A percentile compares a stretch with the other conserved stretches of the same genome.
These are phyloP conservation scores for Myanophis thanlyinensis DNA, from an alignment of 2,113 vertebrate species.

Conservation along the genomic window DNA sequence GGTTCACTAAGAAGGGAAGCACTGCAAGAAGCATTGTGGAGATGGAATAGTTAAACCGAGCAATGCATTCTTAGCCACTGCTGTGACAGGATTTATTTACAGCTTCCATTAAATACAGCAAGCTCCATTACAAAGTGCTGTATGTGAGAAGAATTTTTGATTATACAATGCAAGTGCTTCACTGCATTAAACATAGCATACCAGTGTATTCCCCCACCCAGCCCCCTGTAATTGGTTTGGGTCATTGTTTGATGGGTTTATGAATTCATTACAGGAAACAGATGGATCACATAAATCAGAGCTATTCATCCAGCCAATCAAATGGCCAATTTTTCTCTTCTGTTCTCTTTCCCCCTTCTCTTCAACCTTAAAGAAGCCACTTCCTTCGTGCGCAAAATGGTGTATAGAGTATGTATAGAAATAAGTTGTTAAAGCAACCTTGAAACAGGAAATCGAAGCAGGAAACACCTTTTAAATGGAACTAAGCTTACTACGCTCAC, in stretches of 20 bases:
- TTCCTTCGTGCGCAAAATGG: constrained; percentile 48
- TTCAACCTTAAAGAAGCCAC: constrained; percentile 59
- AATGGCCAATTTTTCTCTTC: constrained; percentile 39
- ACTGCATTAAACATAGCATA: constrained; percentile 61
- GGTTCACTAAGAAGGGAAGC: constrained; percentile 19
- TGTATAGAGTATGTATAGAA: neutral
- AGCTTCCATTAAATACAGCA: constrained; percentile 71
- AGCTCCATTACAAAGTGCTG: constrained; percentile 74
- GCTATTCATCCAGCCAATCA: constrained; percentile 70
- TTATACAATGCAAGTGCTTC: constrained; percentile 74
- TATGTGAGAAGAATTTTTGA: constrained; percentile 81
- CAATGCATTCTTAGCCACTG: constrained; percentile 66
- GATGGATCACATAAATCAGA: constrained; percentile 70
- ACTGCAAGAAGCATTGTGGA: constrained; percentile 45
- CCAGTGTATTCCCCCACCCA: constrained; percentile 59
- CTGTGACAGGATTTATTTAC: constrained; percentile 70
- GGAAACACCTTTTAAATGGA: neutral
- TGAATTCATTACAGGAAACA: constrained; percentile 77
- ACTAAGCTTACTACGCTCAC: neutral
- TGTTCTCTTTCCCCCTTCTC: constrained; percentile 41
- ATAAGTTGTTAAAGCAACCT: neutral
- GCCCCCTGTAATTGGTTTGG: constrained; percentile 65
- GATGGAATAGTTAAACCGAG: constrained; percentile 64
- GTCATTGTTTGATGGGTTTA: constrained; percentile 73
- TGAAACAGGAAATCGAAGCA: constrained; percentile 21